Evolutionary conservation across 2,888 invertebrate genomes (phyloP).

Genomic region (Blera fallax): DNA sequence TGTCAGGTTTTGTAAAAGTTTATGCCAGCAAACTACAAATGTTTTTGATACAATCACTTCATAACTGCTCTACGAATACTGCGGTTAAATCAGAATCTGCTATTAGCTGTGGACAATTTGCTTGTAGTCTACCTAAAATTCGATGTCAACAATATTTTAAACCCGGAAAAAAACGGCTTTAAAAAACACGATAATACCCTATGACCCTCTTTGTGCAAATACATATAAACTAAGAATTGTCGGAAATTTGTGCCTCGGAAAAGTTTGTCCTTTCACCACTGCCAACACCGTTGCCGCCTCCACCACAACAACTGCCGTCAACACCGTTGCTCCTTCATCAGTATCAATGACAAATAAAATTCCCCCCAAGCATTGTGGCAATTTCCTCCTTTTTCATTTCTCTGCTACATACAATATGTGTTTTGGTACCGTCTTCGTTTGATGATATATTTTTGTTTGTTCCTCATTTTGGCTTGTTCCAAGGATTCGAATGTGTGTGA

Average conservation of each 20-base stretch:
- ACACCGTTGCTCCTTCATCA: constrained; percentile 23
- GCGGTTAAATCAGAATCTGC: no score
- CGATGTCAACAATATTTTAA: no score
- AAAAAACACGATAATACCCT: no score
- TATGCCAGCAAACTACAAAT: no score
- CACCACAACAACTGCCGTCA: constrained; percentile 3
- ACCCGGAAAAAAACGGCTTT: no score
- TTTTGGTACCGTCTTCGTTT: constrained; percentile 8
- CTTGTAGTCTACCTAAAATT: no score
- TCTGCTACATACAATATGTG: neutral
- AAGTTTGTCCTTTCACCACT: constrained; percentile 48
- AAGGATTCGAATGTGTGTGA: neutral
- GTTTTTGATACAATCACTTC: no score
- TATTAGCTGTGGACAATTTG: no score
- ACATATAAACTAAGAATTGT: constrained; percentile 3
- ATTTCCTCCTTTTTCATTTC: constrained; percentile 25
- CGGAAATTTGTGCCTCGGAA: constrained; percentile 12
- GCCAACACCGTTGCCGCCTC: neutral
- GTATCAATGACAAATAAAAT: constrained; percentile 49
- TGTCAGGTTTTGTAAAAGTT: no score
- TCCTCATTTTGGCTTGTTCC: constrained; percentile 25
- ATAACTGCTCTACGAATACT: no score
- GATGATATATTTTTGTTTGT: constrained; percentile 6
- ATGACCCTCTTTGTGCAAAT: constrained; percentile 3
- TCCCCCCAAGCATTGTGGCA: constrained; percentile 22